Conservation (phyloP, 2,797 vertebrate species). For the Eidolon dupreanum region DNA sequence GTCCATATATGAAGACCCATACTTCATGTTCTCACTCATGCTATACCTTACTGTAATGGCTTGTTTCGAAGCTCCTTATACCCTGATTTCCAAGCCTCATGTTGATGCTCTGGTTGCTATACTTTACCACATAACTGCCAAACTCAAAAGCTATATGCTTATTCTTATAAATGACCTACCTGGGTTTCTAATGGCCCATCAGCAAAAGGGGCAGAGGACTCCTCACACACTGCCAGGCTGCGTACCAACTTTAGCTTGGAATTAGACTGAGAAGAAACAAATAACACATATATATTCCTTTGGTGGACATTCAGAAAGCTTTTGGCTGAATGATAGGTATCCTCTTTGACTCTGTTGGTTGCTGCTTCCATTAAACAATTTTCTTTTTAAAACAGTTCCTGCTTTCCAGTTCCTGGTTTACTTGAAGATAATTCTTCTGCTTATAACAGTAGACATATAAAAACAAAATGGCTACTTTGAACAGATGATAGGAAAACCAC, state of each 20-base stretch:
- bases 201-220: constrained; percentile 93
- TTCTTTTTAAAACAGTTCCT: neutral
- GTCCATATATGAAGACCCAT: neutral
- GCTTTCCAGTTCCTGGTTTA: constrained; percentile 5
- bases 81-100: constrained; percentile 20
- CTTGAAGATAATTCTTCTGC: constrained; percentile 25
- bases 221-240: constrained; percentile 98
- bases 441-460: neutral
- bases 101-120: neutral
- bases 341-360: constrained; percentile 31
- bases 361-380: constrained; percentile 8
- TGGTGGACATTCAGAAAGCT: constrained; percentile 32
- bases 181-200: constrained; percentile 94
- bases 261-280: constrained; percentile 90
- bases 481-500: constrained; percentile 16
- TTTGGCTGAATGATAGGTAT: neutral
- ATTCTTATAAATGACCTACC: constrained; percentile 81
- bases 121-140: constrained; percentile 21
- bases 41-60: neutral
- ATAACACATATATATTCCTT: neutral
- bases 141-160: constrained; percentile 12
- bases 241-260: constrained; percentile 98
- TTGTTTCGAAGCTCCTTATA: neutral
- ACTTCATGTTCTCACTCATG: neutral
- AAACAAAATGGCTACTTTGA: constrained; percentile 33